Conservation (phyloP, 2,797 vertebrate species). For the Megaceryle alcyon region DNA sequence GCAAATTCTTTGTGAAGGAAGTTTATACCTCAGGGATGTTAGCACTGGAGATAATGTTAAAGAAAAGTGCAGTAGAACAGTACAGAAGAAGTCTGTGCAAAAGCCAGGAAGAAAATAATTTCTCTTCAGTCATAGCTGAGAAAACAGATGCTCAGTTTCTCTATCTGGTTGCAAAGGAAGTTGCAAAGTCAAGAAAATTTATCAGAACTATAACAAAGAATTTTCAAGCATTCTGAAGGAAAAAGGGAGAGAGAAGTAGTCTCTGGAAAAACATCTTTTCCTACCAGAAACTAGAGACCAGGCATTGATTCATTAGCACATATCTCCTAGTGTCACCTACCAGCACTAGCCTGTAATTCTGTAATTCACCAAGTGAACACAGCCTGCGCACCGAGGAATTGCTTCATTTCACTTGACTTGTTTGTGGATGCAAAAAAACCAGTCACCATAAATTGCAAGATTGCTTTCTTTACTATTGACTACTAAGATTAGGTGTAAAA, state of each 20-base stretch:
- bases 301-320: background rate
- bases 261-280: background rate
- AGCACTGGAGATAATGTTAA: background rate
- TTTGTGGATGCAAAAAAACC: background rate
- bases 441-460: background rate
- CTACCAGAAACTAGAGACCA: background rate
- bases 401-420: background rate
- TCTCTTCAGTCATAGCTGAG: background rate
- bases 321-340: background rate
- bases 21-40: background rate
- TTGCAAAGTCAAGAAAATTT: background rate
- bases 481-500: background rate
- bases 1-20: slow-evolving; percentile 6
- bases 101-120: background rate
- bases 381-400: background rate
- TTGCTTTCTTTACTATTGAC: background rate
- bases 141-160: background rate
- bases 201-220: background rate
- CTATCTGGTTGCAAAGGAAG: background rate
- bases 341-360: background rate
- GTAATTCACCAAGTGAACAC: background rate
- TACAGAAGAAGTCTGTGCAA: background rate
- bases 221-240: background rate
- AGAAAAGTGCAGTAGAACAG: background rate
- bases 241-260: background rate